These are phyloP conservation scores for Ormyrus nitidulus DNA, from an alignment of 2,888 invertebrate species.

Conservation along the genomic window DNA sequence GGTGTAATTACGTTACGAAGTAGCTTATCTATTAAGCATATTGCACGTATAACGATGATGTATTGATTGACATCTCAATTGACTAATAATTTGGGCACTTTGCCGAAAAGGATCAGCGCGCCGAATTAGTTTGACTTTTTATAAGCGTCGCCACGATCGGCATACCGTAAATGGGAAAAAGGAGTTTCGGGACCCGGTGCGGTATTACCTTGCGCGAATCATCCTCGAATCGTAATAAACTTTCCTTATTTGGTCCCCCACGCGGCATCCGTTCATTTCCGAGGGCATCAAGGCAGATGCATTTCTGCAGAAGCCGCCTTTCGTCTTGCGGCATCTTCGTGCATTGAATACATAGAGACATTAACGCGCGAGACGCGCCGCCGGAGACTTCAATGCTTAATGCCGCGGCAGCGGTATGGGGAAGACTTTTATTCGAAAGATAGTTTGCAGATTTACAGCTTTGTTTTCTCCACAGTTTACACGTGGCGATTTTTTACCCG, in stretches of 20 bases:
- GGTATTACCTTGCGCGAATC: constrained; percentile 23
- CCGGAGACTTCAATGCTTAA: constrained; percentile 61
- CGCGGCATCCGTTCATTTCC: not conserved
- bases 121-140: too few species aligned
- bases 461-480: too few species aligned
- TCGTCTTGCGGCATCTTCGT: not conserved
- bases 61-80: too few species aligned
- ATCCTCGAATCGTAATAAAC: constrained; percentile 42
- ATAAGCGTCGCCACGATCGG: not conserved
- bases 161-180: constrained; percentile 7
- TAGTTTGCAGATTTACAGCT: too few species aligned
- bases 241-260: constrained; percentile 29
- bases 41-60: too few species aligned
- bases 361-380: constrained; percentile 66
- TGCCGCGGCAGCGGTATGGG: not conserved
- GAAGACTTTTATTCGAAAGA: too few species aligned
- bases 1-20: too few species aligned
- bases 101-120: too few species aligned
- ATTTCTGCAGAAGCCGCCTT: not conserved
- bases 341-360: constrained; percentile 61
- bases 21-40: too few species aligned
- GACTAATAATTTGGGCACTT: too few species aligned
- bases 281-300: constrained; percentile 8
- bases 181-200: not conserved
- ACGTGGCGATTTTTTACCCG: too few species aligned